These are phyloP conservation scores for Diadumene lineata DNA, from an alignment of 92 coral and sea anemone species.

Conservation along the genomic window DNA sequence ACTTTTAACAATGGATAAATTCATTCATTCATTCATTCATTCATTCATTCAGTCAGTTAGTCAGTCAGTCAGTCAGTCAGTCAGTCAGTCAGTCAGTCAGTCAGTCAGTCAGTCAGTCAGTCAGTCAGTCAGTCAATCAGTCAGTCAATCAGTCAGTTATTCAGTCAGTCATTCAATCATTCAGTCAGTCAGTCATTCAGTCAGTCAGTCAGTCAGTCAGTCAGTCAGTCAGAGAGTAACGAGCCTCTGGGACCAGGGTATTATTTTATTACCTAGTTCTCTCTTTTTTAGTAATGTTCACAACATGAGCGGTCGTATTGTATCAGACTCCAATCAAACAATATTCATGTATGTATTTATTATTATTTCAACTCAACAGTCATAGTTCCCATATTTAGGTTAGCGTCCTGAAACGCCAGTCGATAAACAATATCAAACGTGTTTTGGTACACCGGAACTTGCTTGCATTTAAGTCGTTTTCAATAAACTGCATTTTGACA, in stretches of 20 bases:
- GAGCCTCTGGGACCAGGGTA: no score
- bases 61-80: background rate
- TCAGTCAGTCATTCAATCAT: background rate
- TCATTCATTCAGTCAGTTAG: background rate
- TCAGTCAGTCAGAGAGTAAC: background rate
- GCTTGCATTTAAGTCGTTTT: no score
- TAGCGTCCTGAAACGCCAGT: no score
- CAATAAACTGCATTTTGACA: no score
- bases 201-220: background rate
- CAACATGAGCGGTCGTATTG: no score
- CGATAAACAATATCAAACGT: no score
- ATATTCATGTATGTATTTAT: no score
- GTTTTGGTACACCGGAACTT: no score
- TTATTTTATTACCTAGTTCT: background rate
- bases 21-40: conserved; percentile 1
- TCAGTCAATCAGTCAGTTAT: background rate
- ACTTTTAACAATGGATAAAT: background rate
- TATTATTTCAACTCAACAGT: no score
- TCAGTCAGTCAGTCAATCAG: background rate
- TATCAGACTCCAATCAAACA: no score
- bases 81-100: background rate
- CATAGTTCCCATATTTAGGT: no score
- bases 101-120: background rate
- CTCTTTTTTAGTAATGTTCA: no score
- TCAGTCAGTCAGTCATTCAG: background rate